Conservation (phyloP, 2,888 invertebrate species). For the Pyrochroa serraticornis region DNA sequence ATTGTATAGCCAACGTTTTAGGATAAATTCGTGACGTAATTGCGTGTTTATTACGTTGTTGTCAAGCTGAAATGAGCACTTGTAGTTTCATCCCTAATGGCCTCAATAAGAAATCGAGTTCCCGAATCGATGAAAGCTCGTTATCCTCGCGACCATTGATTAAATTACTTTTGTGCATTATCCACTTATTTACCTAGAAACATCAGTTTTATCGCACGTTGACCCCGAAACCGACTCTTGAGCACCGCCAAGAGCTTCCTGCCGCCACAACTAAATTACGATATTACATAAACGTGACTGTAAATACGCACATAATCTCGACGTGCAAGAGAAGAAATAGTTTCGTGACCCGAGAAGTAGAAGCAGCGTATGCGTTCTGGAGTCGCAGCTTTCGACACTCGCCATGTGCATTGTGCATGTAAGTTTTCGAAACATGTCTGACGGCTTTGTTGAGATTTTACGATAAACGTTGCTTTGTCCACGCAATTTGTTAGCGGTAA, state of each 20-base stretch:
- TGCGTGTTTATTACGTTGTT: no score
- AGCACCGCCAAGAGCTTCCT: no score
- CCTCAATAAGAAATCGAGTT: no score
- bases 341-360: slow-evolving; percentile 20
- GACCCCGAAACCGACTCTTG: slow-evolving; percentile 2
- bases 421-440: slow-evolving; percentile 15
- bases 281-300: slow-evolving; percentile 24
- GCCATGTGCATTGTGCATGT: slow-evolving; percentile 7
- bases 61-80: no score
- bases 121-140: no score
- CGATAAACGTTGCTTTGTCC: slow-evolving; percentile 7
- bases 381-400: slow-evolving; percentile 20
- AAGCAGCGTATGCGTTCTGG: slow-evolving; percentile 13
- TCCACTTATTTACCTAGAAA: no score
- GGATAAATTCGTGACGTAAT: no score
- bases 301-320: slow-evolving; percentile 16
- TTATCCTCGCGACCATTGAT: no score
- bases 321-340: slow-evolving; percentile 17
- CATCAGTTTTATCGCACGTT: slow-evolving; percentile 2
- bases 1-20: no score
- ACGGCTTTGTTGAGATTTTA: slow-evolving; percentile 20
- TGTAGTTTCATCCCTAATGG: no score
- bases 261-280: not conserved
- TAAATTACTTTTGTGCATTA: no score
- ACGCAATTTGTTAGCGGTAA: slow-evolving; percentile 7